These are phyloP conservation scores for Ranitomeya imitator DNA, from an alignment of 2,113 vertebrate genomes.

Conservation along the genomic window DNA sequence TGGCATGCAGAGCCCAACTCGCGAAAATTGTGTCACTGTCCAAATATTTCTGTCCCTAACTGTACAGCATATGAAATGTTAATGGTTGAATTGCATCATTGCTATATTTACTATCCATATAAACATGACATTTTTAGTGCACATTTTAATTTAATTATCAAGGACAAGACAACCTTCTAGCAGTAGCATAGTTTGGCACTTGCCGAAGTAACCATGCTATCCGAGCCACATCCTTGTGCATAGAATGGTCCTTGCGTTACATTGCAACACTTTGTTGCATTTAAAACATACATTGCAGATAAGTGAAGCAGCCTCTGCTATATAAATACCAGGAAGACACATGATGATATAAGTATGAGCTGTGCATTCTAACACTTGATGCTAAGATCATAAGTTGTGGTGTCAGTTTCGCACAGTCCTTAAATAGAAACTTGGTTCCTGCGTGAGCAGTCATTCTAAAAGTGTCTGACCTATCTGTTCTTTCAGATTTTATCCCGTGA, in stretches of 20 bases:
- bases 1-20: too few relatives aligned
- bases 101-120: too few relatives aligned
- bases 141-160: background rate
- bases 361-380: constrained; percentile 45
- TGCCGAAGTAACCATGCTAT: background rate
- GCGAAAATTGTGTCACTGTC: too few relatives aligned
- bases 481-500: background rate
- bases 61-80: too few relatives aligned
- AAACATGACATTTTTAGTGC: too few relatives aligned
- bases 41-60: too few relatives aligned
- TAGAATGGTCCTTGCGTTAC: background rate
- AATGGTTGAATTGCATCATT: too few relatives aligned
- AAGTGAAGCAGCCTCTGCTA: background rate
- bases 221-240: background rate
- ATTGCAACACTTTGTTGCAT: background rate
- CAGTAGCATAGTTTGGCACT: background rate
- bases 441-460: constrained; percentile 21
- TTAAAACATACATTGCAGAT: background rate
- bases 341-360: constrained; percentile 32
- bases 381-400: constrained; percentile 46
- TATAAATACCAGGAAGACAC: constrained; percentile 44
- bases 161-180: background rate
- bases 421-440: constrained; percentile 35
- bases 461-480: constrained; percentile 14
- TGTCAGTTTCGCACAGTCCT: constrained; percentile 44